These are phyloP conservation scores for Calosoma granatense DNA, from an alignment of 1,140 invertebrate species.

Conservation along the genomic window DNA sequence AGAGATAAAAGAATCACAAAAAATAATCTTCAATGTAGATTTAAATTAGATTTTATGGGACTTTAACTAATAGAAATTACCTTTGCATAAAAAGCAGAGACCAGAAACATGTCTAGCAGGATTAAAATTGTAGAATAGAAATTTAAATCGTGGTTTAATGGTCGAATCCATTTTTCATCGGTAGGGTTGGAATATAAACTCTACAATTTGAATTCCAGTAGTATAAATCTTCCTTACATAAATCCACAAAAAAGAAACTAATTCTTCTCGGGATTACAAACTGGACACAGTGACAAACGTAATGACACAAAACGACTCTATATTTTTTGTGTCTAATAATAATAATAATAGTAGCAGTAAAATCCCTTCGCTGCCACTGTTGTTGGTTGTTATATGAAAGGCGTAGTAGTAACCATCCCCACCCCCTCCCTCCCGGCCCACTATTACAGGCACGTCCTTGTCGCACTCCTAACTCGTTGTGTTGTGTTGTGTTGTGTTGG, in stretches of 20 bases:
- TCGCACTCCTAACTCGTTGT: too few relatives aligned
- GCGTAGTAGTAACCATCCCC: neutral
- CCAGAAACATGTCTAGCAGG: neutral
- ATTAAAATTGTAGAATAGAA: neutral
- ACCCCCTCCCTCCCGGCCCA: too few relatives aligned
- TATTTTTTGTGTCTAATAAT: slow-evolving; percentile 2
- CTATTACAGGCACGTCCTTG: too few relatives aligned
- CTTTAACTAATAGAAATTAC: neutral
- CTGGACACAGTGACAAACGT: neutral
- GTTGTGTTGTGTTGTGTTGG: too few relatives aligned
- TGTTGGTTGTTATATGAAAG: neutral
- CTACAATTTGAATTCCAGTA: neutral
- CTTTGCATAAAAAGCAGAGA: neutral
- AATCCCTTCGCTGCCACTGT: neutral
- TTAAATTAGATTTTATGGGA: neutral
- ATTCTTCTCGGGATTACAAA: neutral
- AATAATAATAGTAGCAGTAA: neutral
- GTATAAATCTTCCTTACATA: neutral
- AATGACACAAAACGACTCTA: slow-evolving; percentile 5
- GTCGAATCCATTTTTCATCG: neutral
- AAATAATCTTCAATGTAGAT: neutral
- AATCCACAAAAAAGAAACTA: neutral
- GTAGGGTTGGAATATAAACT: neutral
- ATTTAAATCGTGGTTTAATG: neutral
- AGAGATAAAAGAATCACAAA: too few relatives aligned